A percentile compares a stretch with the other conserved stretches of the same genome.
These are phyloP conservation scores for Zaprionus africanus DNA, from an alignment of 1,140 invertebrate species.

Conservation along the genomic window DNA sequence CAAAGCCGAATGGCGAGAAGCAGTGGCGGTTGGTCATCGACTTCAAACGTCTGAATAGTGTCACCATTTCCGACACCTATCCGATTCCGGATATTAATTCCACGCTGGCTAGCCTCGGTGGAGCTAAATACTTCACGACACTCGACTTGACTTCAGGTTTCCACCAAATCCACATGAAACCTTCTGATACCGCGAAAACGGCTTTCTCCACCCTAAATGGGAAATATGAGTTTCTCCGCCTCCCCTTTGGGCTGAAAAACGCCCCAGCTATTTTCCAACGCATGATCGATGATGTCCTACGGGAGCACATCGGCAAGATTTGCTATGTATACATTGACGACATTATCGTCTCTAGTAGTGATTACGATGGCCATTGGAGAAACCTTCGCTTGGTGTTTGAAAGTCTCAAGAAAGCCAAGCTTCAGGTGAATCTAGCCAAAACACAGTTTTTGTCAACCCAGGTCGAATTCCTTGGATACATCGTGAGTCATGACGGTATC, in stretches of 20 bases:
- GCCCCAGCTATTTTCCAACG: not conserved
- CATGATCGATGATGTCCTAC: not conserved
- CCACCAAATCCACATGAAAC: slow-evolving; percentile 68
- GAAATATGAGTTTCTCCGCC: not conserved
- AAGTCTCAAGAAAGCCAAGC: not conserved
- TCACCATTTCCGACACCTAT: slow-evolving; percentile 84
- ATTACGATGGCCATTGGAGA: not conserved
- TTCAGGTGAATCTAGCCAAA: not conserved
- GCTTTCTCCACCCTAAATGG: too few species aligned
- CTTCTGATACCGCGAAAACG: slow-evolving; percentile 67
- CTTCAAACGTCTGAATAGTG: slow-evolving; percentile 79
- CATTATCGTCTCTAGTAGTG: not conserved
- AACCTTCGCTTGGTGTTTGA: not conserved
- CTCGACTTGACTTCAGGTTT: not conserved
- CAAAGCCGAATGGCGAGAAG: slow-evolving; percentile 67
- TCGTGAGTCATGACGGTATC: not conserved
- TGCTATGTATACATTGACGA: not conserved
- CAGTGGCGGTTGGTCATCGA: slow-evolving; percentile 77
- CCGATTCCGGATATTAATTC: slow-evolving; percentile 85
- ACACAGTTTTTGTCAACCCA: not conserved
- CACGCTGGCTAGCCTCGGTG: slow-evolving; percentile 64
- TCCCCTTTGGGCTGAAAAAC: not conserved
- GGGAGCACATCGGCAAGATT: not conserved
- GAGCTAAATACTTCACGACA: slow-evolving; percentile 4
- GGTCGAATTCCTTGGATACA: slow-evolving; percentile 5